Evolutionary conservation across 2,888 invertebrate genomes (phyloP).

Genomic region (Isotomurus palustris): DNA sequence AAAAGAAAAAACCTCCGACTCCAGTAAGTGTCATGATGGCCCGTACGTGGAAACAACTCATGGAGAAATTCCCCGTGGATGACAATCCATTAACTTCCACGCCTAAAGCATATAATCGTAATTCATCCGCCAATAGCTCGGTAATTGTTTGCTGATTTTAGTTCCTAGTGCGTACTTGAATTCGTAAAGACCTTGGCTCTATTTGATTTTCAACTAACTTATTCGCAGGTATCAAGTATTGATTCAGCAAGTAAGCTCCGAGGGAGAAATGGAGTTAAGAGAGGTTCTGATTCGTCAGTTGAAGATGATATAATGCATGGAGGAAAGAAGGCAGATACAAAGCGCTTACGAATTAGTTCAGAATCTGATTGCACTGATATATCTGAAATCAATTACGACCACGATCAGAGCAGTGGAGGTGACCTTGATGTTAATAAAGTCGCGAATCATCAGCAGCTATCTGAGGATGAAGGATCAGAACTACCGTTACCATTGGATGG

Average conservation of each 20-base stretch:
- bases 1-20: constrained; percentile 4
- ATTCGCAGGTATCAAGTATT: no score
- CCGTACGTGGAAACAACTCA: not conserved
- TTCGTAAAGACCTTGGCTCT: no score
- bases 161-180: no score
- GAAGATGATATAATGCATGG: not conserved
- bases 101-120: not conserved
- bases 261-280: no score
- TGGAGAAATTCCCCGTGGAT: not conserved
- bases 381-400: no score
- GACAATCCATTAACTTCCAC: not conserved
- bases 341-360: not conserved
- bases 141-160: no score
- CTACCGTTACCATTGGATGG: no score
- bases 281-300: constrained; percentile 1
- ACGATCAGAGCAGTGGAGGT: not conserved
- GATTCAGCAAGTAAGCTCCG: no score
- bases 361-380: not conserved
- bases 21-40: constrained; percentile 6
- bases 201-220: no score
- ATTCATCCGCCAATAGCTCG: no score
- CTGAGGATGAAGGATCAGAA: not conserved
- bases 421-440: not conserved
- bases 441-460: not conserved
- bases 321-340: not conserved